Evolutionary conservation across 2,797 vertebrate genomes (phyloP).

Genomic region (Ammospiza maritima): DNA sequence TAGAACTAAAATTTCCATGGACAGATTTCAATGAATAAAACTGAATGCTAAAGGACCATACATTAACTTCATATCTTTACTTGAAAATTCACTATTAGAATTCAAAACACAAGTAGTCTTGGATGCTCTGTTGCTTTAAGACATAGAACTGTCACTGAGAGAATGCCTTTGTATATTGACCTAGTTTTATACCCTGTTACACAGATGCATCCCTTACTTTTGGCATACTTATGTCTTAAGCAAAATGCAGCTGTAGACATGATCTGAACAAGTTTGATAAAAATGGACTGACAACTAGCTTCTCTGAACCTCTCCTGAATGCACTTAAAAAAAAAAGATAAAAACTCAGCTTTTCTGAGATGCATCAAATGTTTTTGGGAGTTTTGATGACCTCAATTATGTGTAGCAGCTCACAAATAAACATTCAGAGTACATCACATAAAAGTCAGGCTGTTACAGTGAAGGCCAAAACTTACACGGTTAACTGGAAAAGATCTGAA

Average conservation of each 20-base stretch:
- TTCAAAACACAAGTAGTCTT: conserved; percentile 17
- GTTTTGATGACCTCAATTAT: not conserved
- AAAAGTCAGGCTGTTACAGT: not conserved
- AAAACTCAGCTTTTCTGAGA: not conserved
- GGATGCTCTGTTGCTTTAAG: conserved; percentile 48
- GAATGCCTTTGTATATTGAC: conserved; percentile 45
- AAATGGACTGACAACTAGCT: conserved; percentile 15
- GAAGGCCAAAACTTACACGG: not conserved
- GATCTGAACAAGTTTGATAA: conserved; percentile 35
- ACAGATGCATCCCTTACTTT: conserved; percentile 55
- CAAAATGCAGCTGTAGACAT: conserved; percentile 18
- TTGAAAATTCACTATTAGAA: conserved; percentile 29
- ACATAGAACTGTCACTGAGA: conserved; percentile 48
- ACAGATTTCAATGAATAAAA: conserved; percentile 14
- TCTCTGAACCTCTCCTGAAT: not conserved
- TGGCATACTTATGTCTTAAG: conserved; percentile 39
- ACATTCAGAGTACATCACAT: not conserved
- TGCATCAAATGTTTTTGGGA: not conserved
- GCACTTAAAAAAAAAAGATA: not conserved
- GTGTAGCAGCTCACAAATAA: not conserved
- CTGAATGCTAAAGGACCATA: not conserved
- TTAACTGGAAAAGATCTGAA: not conserved
- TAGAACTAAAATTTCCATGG: not conserved
- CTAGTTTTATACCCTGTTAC: conserved; percentile 46
- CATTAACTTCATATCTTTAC: not conserved